Evolutionary conservation across 2,113 vertebrate species (phyloP).

Genomic region (Myotis yumanensis): DNA sequence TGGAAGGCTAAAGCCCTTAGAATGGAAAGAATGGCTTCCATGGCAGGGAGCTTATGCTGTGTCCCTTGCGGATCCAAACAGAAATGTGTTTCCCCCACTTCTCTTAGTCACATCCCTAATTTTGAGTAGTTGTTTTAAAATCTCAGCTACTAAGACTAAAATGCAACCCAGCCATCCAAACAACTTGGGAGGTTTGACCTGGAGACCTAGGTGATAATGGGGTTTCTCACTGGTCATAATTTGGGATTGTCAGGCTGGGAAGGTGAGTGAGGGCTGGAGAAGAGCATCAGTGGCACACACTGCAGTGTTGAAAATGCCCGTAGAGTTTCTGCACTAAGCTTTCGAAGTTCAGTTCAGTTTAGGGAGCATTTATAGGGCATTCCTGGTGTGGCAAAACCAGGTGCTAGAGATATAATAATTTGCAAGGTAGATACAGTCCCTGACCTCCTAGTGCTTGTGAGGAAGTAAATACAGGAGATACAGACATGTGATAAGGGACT

Average conservation of each 20-base stretch:
- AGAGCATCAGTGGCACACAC: too few relatives aligned
- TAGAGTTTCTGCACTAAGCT: background rate
- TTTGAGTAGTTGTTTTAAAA: background rate
- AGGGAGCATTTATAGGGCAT: background rate
- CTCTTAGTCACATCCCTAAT: background rate
- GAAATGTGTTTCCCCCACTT: background rate
- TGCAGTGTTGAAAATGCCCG: background rate
- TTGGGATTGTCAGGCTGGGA: background rate
- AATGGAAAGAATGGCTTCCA: background rate
- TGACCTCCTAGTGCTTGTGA: background rate
- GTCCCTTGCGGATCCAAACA: background rate
- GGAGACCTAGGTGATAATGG: background rate
- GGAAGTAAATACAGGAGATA: background rate
- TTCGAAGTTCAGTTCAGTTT: background rate
- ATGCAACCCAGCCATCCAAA: background rate
- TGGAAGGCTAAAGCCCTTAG: background rate
- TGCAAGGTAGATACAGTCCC: background rate
- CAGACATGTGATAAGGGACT: background rate
- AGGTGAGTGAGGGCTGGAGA: background rate
- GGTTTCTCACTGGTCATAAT: background rate
- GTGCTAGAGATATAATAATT: background rate
- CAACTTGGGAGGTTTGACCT: background rate
- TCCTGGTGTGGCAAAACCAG: too few relatives aligned
- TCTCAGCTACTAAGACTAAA: background rate
- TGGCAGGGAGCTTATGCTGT: background rate